phyloP scores from a whole-genome alignment of 92 coral and sea anemone species.

The Epizoanthus stellaris region DNA sequence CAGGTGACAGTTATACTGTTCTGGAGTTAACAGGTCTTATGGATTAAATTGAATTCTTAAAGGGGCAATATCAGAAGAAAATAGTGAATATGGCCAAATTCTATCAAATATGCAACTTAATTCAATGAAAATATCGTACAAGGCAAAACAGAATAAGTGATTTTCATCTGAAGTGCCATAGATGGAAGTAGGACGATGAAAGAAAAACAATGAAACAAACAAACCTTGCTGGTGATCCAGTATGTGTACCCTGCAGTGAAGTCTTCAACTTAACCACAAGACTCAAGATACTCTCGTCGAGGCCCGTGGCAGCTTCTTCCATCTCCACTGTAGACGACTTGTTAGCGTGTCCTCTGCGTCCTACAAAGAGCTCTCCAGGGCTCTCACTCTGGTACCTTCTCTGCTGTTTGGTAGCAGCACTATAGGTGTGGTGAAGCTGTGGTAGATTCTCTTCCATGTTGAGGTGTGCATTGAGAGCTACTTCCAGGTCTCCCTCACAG shows the following conservation, averaged over 20 bases:
- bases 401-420: slow-evolving; percentile 40
- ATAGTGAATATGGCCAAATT: no score
- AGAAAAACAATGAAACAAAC: neutral
- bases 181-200: no score
- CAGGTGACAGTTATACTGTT: no score
- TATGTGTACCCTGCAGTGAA: slow-evolving; percentile 51
- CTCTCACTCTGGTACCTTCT: neutral
- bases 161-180: no score
- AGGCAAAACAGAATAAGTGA: no score
- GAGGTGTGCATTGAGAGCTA: slow-evolving; percentile 84
- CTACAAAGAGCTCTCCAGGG: slow-evolving; percentile 5
- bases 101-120: no score
- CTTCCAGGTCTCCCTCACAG: slow-evolving; percentile 82
- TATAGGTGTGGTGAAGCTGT: slow-evolving; percentile 53
- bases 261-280: slow-evolving; percentile 77
- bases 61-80: no score
- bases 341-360: slow-evolving; percentile 6
- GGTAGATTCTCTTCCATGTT: slow-evolving; percentile 83
- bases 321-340: slow-evolving; percentile 15
- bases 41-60: no score
- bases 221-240: slow-evolving; percentile 66
- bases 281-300: slow-evolving; percentile 87
- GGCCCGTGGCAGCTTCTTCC: slow-evolving; percentile 54
- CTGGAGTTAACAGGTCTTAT: no score
- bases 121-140: no score